phyloP scores from a whole-genome alignment of 2,113 vertebrate species.

The Campylomormyrus numenius region DNA sequence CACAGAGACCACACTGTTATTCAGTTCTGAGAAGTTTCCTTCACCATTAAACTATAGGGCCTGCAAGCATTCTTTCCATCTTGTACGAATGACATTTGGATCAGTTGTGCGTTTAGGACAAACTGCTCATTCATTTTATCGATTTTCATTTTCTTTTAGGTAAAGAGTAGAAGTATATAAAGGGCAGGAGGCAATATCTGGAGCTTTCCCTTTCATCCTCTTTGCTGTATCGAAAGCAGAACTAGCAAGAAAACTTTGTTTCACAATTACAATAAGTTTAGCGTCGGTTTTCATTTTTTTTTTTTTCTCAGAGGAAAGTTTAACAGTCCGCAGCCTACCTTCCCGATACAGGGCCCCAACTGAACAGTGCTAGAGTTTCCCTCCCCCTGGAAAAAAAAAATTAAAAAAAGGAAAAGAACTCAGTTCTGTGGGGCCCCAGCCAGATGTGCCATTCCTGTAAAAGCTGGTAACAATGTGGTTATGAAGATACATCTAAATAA shows the following conservation, averaged over 20 bases:
- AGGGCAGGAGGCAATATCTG: not conserved
- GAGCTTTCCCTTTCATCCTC: not conserved
- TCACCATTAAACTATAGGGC: not conserved
- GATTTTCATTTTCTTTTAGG: not conserved
- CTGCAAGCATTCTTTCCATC: not conserved
- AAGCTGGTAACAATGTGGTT: not conserved
- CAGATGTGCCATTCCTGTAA: not conserved
- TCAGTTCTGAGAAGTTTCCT: not conserved
- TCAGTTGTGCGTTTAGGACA: not conserved
- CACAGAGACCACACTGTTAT: slow-evolving; percentile 3
- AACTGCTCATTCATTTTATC: not conserved
- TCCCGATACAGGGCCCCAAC: slow-evolving; percentile 1
- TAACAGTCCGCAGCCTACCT: not conserved
- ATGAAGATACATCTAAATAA: not conserved
- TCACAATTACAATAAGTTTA: not conserved
- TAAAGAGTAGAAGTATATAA: not conserved
- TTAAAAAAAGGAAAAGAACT: not conserved
- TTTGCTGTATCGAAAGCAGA: not conserved
- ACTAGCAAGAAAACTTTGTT: not conserved
- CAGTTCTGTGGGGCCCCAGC: not conserved
- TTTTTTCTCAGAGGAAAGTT: not conserved
- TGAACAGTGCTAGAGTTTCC: not conserved
- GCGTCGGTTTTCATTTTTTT: not conserved
- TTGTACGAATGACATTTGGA: not conserved
- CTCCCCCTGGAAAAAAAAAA: not conserved